Evolutionary conservation across 2,888 invertebrate species (phyloP), one percentile per base, ranked within the genome.

Genomic region (Troides aeacus): DNA sequence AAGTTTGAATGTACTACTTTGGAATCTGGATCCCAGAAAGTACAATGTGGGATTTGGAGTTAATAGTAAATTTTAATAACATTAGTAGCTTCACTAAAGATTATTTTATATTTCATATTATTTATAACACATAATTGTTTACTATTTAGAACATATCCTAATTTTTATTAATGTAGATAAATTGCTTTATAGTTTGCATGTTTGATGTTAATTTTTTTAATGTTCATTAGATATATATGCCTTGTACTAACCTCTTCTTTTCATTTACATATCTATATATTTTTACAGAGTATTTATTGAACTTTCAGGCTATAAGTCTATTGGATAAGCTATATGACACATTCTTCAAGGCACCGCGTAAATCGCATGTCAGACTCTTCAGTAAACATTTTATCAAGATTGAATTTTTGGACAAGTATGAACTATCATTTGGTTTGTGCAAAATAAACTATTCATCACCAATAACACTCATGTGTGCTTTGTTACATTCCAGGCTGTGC

Each of bases 321-420:
- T 93, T 96, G 81, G 95, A 95, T 84, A 95, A 94, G 89, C 94
- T 95, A 84, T 93, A 93, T 85, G 92, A 92, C 79, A 92, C 93
- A 78, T 88, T 94, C 83, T 89, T 91, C 89, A 82, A 84, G 86
- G 84, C 89, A 79, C 86, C 86, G 76, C 89, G 87, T 84, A 94
- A 94, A 87, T 89, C 94, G 77, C 94, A 93, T 84, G 90, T 93
- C 83, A 94, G 93, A 80, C 88, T 92, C 83, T 92, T 96, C 78
- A 95, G 94, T 87, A 94, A 94, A 81, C 94, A 95, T 78, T 96
- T 93, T 86, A 93, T 96, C 81, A 96, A 96, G 93, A 95, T 96
- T 84, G 96, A 96, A 83, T 93, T 94, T 82, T 92, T 94, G 86
- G 93, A 93, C 86, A 94, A 94, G 94, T 95, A 93, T 89, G 89